A percentile compares a stretch with the other conserved stretches of the same genome.
phyloP scores from a whole-genome alignment of 2,113 vertebrate species.

The Columbina picui region DNA sequence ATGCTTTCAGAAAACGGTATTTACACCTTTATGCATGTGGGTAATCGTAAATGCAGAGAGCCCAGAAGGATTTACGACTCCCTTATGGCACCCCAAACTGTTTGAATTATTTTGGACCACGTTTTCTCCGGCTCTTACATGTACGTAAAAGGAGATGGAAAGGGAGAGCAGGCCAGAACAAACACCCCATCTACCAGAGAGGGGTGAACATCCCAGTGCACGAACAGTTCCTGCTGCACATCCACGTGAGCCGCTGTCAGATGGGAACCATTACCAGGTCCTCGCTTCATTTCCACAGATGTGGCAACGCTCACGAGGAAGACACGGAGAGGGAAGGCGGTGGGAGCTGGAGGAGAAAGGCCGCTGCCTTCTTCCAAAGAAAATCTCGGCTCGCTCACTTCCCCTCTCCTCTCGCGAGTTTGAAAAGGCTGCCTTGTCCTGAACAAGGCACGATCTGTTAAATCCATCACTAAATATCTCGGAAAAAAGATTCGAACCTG shows the following conservation, averaged over 20 bases:
- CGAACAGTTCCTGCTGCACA: neutral
- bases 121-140: neutral
- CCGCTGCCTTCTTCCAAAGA: neutral
- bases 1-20: neutral
- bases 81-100: neutral
- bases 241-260: rapidly evolving
- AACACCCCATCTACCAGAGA: rapidly evolving
- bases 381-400: neutral
- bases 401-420: neutral
- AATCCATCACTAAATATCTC: neutral
- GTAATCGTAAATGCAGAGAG: rapidly evolving
- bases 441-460: neutral
- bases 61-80: neutral
- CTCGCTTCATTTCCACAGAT: neutral
- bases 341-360: neutral
- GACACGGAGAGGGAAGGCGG: neutral
- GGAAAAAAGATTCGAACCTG: neutral
- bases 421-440: neutral
- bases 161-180: neutral
- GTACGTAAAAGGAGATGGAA: neutral
- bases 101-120: rapidly evolving
- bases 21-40: neutral
- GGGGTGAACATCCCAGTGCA: rapidly evolving
- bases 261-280: neutral
- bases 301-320: rapidly evolving